Evolutionary conservation across 1,140 invertebrate species (phyloP), one percentile per base, ranked within the genome.

Genomic region (Procambarus clarkii): DNA sequence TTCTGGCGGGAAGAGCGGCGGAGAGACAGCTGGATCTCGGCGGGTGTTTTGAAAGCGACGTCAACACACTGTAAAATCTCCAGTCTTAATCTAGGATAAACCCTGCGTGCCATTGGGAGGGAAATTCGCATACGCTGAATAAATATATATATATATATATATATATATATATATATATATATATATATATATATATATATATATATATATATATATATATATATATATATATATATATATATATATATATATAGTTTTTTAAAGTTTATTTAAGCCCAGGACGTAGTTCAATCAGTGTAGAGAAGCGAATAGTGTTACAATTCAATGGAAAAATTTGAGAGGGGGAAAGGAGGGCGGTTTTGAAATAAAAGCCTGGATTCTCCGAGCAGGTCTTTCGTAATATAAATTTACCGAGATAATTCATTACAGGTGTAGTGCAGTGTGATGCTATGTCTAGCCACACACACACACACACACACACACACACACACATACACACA

Each of bases 401-500:
- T 0, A 34, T 34, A 34, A 0, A 1, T 0, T 34, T 34, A 34
- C 34, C 34, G 34, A 34, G 34, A 34, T 34, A 34, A 34, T 34
- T 34, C 34, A 34, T 34, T 1, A 34, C 34, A 34, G 34, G 34
- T 34, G 34, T 34, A 34, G 34, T 34, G 34, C 34, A 34, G 34
- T 34, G 34, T 34, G 34, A 34, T 34, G 34, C 1, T 13, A 48
- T 50, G 45, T n/a, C 5, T 54, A 54, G 5, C 5, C 50, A 54
- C 11, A 54, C 50, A 54, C 11, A 54, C 50, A 54, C 11, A 80
- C n/a, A 80, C 46, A 80, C n/a, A 80, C 46, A 80, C n/a, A 80
- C 46, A 80, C n/a, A 80, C n/a, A 80, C 46, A 80, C n/a, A 80
- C 46, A 80, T 21, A 80, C 46, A 80, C n/a, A 80, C n/a, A 80